Conservation (phyloP, 2,113 vertebrate species). For the Merops nubicus region DNA sequence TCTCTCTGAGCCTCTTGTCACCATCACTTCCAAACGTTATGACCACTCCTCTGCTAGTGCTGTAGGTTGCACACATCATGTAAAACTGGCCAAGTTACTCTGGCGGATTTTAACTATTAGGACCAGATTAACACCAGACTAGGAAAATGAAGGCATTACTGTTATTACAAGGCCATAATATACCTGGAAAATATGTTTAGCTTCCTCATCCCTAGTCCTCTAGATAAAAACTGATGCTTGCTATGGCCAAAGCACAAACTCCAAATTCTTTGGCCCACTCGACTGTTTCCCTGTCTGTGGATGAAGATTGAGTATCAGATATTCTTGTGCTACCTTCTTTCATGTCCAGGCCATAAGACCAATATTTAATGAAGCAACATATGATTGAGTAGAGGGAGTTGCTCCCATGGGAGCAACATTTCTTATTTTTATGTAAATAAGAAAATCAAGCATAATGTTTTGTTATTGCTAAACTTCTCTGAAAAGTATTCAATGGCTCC, state of each 20-base stretch:
- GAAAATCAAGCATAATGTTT: background rate
- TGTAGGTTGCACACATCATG: background rate
- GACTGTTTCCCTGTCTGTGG: background rate
- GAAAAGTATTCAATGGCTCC: background rate
- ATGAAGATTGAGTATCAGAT: background rate
- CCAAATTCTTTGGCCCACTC: background rate
- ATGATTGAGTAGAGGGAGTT: background rate
- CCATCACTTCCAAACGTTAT: background rate
- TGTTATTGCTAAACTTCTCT: background rate
- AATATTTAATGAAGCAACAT: background rate
- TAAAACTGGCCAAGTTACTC: background rate
- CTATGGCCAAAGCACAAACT: background rate
- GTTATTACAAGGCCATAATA: background rate
- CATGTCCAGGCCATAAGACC: background rate
- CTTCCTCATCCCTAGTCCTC: background rate
- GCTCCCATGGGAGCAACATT: background rate
- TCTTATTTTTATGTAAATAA: background rate
- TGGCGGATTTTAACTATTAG: background rate
- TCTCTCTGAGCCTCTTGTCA: background rate
- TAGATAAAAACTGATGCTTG: background rate
- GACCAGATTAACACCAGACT: background rate
- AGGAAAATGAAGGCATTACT: background rate
- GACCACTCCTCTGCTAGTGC: background rate
- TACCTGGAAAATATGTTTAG: background rate
- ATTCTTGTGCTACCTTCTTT: background rate